Evolutionary conservation across 2,888 invertebrate species (phyloP), one percentile per base, ranked within the genome.

Genomic region (Myopa tessellatipennis): DNA sequence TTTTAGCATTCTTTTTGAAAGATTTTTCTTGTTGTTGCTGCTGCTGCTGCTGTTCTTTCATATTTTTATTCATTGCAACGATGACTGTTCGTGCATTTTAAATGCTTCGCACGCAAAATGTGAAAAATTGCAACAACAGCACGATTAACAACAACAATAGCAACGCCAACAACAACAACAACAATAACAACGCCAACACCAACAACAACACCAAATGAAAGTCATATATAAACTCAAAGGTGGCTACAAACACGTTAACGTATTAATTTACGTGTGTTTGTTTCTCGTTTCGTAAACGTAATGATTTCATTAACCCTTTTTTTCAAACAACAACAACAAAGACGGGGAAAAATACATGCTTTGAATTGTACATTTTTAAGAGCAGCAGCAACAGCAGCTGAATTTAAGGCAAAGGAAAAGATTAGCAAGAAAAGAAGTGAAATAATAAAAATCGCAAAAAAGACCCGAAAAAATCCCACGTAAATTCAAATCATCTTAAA

Each of bases 241-340:
- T 65, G 65, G 65, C 38, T 65, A 65, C 36, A 34, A 65, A 38
- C 65, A 65, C 65, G 34, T 65, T 65, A 65, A 16, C 34, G 36
- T 38, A 61, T 26, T 61, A 26, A 61, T 61, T 61, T 61, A 12
- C 65, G 34, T 34, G 26, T 34, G 34, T 34, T 38, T 55, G 65
- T 38, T 65, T 26, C 34, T 14, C 34, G 3, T 38, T 14, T 3
- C 45, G 45, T 45, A 45, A 45, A 45, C 45, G 65, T 65, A 14
- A 65, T 65, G 65, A 65, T 38, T 65, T 65, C 12, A 65, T 65
- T 65, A 65, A 65, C 38, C 65, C 65, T 38, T 38, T 38, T 36
- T 16, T 65, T 36, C 4, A 36, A 6, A 45, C 45, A 45, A 16
- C 55, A 55, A 55, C 55, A 55, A 55, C 55, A 55, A 55, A 6